Base-by-base conservation (phyloP, 2,888 invertebrate species). In the Cosmia trapezina region DNA sequence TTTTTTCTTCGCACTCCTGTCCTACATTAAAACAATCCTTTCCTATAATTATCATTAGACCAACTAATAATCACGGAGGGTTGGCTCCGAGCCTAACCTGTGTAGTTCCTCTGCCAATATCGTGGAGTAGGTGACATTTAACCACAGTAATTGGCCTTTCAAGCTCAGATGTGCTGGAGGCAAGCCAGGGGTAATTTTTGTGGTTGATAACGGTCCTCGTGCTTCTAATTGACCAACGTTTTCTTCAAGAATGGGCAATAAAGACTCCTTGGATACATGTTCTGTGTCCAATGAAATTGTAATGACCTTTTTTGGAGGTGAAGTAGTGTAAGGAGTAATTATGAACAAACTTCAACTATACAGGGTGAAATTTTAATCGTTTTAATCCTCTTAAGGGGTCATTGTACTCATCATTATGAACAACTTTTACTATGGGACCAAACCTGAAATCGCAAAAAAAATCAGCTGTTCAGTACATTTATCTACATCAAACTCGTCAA, bases 61-160 rank as follows among this genome's bases (percentile, higher is more conserved):
- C 51, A 37, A 61, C 66, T 86, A 84, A 87, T 87, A 83, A 82
- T 81, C 80, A 81, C 76, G 80, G 73, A 84, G 72, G 78, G 83
- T 90, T 92, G 92, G 92, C 92, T 78, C 73, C 14, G 60, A 76
- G 92, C 92, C 92, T 91, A 90, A 89, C 90, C 88, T 88, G 82
- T 81, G 83, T 86, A 80, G 78, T 80, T 78, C 51, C 82, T 76
- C 79, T 91, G 91, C 91, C 91, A 92, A 91, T 90, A 89, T 87
- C 45, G 64, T 73, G 70, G 81, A 80, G 78, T 86, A 87, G 86
- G 89, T 87, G 86, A 86, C 88, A 88, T 87, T 91, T 89, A 88
- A 87, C 87, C 86, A 78, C 86, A 81, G 81, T 90, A 91, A 91
- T 91, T 89, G 91, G 81, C 80, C 80, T 83, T 83, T 86, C 81